These are phyloP conservation scores for Mirounga angustirostris DNA, from an alignment of 2,113 vertebrate species.

Conservation along the genomic window DNA sequence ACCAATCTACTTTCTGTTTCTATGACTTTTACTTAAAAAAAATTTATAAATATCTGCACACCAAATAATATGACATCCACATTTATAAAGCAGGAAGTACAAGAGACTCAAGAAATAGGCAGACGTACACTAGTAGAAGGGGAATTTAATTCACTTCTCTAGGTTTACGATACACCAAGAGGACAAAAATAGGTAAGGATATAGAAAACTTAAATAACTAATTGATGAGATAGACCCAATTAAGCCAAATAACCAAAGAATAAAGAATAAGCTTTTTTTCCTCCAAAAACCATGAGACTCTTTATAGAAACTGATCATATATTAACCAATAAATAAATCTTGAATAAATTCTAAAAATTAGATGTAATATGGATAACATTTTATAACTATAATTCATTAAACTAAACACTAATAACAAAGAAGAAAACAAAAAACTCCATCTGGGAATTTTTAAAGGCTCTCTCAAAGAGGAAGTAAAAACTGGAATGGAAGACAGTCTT, in stretches of 20 bases:
- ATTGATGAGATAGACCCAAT: neutral
- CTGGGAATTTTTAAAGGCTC: neutral
- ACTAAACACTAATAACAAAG: neutral
- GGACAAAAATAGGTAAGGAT: conserved; percentile 3
- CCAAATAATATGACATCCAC: neutral
- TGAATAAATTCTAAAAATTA: conserved; percentile 18
- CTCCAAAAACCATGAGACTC: neutral
- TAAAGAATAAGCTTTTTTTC: neutral
- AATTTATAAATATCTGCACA: neutral
- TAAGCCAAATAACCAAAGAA: neutral
- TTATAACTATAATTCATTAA: neutral
- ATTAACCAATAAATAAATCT: neutral
- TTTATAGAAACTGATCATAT: neutral
- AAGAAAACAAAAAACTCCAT: conserved; percentile 11
- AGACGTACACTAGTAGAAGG: neutral
- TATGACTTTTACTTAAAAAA: neutral
- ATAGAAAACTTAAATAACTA: neutral
- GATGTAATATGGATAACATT: neutral
- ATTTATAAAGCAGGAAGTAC: conserved; percentile 1
- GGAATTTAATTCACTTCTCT: neutral
- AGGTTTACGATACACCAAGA: neutral
- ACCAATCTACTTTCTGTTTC: neutral
- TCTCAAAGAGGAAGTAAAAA: conserved; percentile 42
- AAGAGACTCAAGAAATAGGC: neutral
- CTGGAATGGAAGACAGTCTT: neutral